Evolutionary conservation across 2,888 invertebrate genomes (phyloP), one percentile per base, ranked within the genome.

Genomic region (Standfussiana lucernea): DNA sequence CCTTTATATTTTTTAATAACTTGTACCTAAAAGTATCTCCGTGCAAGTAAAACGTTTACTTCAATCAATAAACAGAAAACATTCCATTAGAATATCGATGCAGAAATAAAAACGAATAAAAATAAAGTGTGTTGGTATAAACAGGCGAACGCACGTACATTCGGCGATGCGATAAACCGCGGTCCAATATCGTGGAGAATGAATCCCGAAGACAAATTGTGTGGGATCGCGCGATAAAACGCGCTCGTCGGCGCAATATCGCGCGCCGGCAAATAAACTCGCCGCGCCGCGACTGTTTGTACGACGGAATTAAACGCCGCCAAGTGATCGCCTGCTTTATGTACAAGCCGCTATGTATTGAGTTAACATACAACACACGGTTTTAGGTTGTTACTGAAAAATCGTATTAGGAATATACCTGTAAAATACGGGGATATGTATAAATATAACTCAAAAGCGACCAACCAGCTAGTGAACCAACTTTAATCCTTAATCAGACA

Each of bases 141-240:
- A 89, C 87, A 88, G 77, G 84, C 89, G 86, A 90, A 87, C 89
- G 89, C 84, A 85, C 87, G 89, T 91, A 89, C 91, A 90, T 87
- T 89, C 76, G 84, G 79, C 75, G 73, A 86, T 79, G 82, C 89
- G 89, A 89, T 88, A 89, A 87, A 87, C 86, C 85, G 89, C 76
- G 80, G 90, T 86, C 89, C 91, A 91, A 92, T 92, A 92, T 91
- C 89, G 86, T 88, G 79, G 66, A 79, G 86, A 86, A 89, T 90
- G 89, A 90, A 92, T 92, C 90, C 88, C 86, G 84, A 87, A 89
- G 90, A 90, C 90, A 89, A 89, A 92, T 92, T 91, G 89, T 90
- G 88, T 79, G 84, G 88, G 86, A 90, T 89, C 90, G 88, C 87
- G 86, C 89, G 88, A 89, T 89, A 89, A 88, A 88, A 84, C 80